Conservation (phyloP, 2,113 vertebrate species). For the Nestor notabilis region DNA sequence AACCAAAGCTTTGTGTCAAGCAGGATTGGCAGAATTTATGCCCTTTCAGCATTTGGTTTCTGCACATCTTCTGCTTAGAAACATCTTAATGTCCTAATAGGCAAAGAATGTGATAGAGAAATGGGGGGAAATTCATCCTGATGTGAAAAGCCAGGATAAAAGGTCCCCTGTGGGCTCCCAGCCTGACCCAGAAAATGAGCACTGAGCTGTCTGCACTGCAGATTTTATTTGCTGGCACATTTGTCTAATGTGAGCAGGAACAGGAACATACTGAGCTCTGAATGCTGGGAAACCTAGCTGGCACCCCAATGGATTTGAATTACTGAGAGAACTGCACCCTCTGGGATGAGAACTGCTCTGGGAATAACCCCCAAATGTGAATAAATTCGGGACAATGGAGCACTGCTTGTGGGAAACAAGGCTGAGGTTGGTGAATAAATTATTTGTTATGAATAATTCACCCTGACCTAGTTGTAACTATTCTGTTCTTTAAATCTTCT, state of each 20-base stretch:
- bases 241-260: background rate
- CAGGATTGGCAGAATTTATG: too few species aligned
- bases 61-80: background rate
- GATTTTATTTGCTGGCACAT: background rate
- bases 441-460: conserved; percentile 58
- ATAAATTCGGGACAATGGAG: background rate
- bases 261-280: background rate
- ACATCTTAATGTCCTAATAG: rapidly evolving
- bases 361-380: background rate
- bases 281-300: background rate
- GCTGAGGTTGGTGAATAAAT: conserved; percentile 39
- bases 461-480: background rate
- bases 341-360: background rate
- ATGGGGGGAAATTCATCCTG: rapidly evolving
- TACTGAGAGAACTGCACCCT: background rate
- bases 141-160: background rate
- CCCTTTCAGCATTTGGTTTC: background rate
- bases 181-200: background rate
- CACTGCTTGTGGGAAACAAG: background rate
- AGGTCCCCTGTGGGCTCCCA: background rate
- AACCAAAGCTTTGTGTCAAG: background rate
- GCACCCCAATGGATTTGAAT: background rate
- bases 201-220: background rate
- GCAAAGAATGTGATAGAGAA: background rate
- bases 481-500: conserved; percentile 6